phyloP scores from a whole-genome alignment of 2,797 vertebrate genomes.

The Ceyx erithaca region DNA sequence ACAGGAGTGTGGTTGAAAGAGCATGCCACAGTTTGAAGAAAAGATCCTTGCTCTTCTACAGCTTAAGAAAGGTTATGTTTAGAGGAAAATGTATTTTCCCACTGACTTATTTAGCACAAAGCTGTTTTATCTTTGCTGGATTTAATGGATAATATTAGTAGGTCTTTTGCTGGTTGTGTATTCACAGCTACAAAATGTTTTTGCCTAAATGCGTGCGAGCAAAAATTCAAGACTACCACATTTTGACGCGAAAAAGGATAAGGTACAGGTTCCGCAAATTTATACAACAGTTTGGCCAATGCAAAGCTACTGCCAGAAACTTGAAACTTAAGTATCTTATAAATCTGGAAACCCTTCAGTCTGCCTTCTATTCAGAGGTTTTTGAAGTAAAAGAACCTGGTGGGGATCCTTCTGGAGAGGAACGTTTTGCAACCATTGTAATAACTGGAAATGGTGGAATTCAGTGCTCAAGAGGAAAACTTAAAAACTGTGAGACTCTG shows the following conservation, averaged over 20 bases:
- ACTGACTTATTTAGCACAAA: background rate
- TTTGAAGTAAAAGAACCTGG: constrained; percentile 90
- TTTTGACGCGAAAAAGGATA: constrained; percentile 94
- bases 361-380: constrained; percentile 90
- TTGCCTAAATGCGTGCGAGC: constrained; percentile 88
- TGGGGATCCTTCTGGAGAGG: constrained; percentile 78
- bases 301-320: constrained; percentile 89
- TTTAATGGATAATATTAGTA: background rate
- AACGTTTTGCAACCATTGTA: constrained; percentile 86
- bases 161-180: background rate
- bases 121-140: background rate
- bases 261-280: constrained; percentile 93
- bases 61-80: background rate
- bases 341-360: constrained; percentile 92
- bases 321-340: constrained; percentile 96
- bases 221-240: constrained; percentile 92
- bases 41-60: background rate
- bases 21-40: background rate
- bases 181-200: constrained; percentile 93
- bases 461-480: constrained; percentile 85
- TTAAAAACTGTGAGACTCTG: constrained; percentile 77
- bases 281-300: constrained; percentile 92
- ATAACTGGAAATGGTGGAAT: constrained; percentile 93
- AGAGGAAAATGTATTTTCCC: background rate
- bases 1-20: background rate